These are phyloP conservation scores for Paratrypauchen microcephalus DNA, from an alignment of 2,797 vertebrate genomes.

Conservation along the genomic window DNA sequence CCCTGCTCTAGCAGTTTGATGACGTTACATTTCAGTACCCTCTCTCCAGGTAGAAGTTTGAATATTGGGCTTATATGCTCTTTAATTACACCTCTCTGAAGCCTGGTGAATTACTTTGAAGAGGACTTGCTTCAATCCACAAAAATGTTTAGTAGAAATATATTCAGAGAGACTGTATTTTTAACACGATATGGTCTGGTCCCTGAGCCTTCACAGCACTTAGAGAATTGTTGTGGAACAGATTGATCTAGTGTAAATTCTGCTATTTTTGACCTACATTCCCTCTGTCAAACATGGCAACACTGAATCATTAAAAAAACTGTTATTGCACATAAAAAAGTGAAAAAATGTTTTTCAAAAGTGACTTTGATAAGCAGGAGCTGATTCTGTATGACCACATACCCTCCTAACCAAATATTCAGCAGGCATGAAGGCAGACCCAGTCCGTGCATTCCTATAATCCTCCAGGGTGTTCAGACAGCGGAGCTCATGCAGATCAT, in stretches of 20 bases:
- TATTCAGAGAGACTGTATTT: not conserved
- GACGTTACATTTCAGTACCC: too few species aligned
- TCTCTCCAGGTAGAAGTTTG: too few species aligned
- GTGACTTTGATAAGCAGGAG: slow-evolving; percentile 29
- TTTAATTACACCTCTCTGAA: not conserved
- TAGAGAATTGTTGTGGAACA: not conserved
- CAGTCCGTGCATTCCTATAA: slow-evolving; percentile 53
- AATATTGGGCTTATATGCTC: too few species aligned
- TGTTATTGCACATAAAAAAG: not conserved
- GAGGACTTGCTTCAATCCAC: not conserved
- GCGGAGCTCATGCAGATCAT: slow-evolving; percentile 37
- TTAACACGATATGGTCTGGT: not conserved
- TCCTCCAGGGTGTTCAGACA: slow-evolving; percentile 45
- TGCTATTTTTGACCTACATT: not conserved
- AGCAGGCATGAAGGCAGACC: slow-evolving; percentile 39
- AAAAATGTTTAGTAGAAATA: too few species aligned
- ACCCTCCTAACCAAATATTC: slow-evolving; percentile 51
- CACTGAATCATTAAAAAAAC: not conserved
- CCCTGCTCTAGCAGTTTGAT: too few species aligned
- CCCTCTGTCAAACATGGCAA: not conserved
- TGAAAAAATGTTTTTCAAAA: not conserved
- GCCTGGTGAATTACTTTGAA: not conserved
- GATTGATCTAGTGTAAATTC: not conserved
- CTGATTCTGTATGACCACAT: slow-evolving; percentile 40
- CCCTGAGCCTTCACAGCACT: not conserved